A percentile compares a stretch with the other conserved stretches of the same genome.
phyloP scores from a whole-genome alignment of 2,888 invertebrate species.

The Mesopsocus fuscifrons region DNA sequence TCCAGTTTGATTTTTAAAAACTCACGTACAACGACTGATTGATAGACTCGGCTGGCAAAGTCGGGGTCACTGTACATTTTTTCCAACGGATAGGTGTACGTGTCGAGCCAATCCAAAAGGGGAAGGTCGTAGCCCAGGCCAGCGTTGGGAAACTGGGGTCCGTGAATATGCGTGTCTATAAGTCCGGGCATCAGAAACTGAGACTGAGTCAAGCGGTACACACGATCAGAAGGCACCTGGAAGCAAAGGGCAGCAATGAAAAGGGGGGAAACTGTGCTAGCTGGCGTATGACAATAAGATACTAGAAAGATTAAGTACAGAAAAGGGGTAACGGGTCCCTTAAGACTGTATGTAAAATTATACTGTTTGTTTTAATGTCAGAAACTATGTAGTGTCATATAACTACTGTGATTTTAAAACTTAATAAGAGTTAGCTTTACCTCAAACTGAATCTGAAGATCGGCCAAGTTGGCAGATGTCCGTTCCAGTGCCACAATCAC shows the following conservation, averaged over 20 bases:
- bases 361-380: too few species aligned
- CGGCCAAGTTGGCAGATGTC: background rate
- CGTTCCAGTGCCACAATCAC: background rate
- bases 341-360: too few species aligned
- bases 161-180: conserved; percentile 79
- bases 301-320: too few species aligned
- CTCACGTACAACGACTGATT: conserved; percentile 66
- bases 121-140: conserved; percentile 65
- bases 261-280: conserved; percentile 17
- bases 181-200: conserved; percentile 76
- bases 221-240: conserved; percentile 3
- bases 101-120: conserved; percentile 65
- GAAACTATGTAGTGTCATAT: too few species aligned
- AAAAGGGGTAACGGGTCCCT: too few species aligned
- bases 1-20: too few species aligned
- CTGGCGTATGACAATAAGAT: conserved; percentile 11
- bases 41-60: conserved; percentile 51
- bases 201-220: conserved; percentile 13
- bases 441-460: too few species aligned
- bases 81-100: conserved; percentile 74
- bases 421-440: too few species aligned
- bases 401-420: too few species aligned
- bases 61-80: conserved; percentile 42
- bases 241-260: conserved; percentile 18
- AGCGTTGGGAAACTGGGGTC: conserved; percentile 70